These are phyloP conservation scores for Ophonus ardosiacus DNA, from an alignment of 2,888 invertebrate species.

Conservation along the genomic window DNA sequence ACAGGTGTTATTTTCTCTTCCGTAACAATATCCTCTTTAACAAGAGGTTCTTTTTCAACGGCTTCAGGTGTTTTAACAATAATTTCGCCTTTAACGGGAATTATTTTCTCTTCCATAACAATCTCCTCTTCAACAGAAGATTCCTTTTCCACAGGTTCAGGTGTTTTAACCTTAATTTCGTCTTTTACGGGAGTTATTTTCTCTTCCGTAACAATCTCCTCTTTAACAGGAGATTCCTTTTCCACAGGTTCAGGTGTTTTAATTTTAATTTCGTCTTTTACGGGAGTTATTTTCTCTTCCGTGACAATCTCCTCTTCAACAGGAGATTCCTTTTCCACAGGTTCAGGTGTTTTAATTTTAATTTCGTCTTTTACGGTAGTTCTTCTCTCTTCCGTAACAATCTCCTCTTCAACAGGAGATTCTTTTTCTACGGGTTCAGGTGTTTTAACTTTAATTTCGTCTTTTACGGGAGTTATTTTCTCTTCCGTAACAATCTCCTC, in stretches of 20 bases:
- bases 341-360: neutral
- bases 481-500: neutral
- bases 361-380: neutral
- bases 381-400: neutral
- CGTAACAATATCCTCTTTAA: neutral
- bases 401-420: neutral
- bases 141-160: neutral
- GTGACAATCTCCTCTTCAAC: neutral
- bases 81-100: neutral
- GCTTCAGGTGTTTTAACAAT: neutral
- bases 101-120: neutral
- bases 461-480: neutral
- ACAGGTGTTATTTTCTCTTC: neutral
- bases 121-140: neutral
- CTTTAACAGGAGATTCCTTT: neutral
- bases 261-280: neutral
- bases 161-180: neutral
- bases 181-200: neutral
- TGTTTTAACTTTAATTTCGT: neutral
- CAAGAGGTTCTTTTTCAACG: neutral
- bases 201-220: neutral
- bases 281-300: neutral
- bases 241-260: neutral
- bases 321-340: neutral
- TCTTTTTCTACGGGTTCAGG: neutral